Evolutionary conservation across 1,140 invertebrate genomes (phyloP).

Genomic region (Trissolcus basalis): DNA sequence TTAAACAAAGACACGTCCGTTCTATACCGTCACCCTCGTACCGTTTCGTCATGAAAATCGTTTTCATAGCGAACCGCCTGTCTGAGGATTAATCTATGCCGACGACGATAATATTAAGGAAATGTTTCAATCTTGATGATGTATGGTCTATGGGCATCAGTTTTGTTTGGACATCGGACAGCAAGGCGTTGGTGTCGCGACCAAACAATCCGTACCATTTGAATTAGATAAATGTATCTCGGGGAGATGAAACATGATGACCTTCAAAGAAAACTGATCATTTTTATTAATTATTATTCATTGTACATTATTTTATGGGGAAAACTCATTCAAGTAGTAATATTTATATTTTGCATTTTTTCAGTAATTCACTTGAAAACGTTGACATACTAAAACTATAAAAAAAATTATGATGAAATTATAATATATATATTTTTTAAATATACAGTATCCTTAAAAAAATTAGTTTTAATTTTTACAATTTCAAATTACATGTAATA

Average conservation of each 20-base stretch:
- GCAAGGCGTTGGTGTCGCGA: conserved; percentile 56
- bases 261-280: conserved; percentile 25
- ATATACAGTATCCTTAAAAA: too few relatives aligned
- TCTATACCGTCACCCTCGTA: conserved; percentile 54
- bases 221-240: conserved; percentile 51
- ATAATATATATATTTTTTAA: too few relatives aligned
- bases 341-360: too few relatives aligned
- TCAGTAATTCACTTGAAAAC: too few relatives aligned
- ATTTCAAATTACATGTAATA: too few relatives aligned
- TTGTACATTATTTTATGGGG: conserved; percentile 1
- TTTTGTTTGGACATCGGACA: conserved; percentile 53
- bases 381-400: too few relatives aligned
- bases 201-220: conserved; percentile 61
- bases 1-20: conserved; percentile 71
- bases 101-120: conserved; percentile 76
- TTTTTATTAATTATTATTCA: conserved; percentile 35
- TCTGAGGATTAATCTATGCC: conserved; percentile 74
- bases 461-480: too few relatives aligned
- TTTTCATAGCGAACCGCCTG: conserved; percentile 54
- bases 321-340: conserved; percentile 1
- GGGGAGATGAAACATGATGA: conserved; percentile 30
- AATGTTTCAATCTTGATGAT: conserved; percentile 77
- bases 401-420: too few relatives aligned
- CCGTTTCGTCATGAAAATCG: conserved; percentile 58
- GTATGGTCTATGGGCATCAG: conserved; percentile 70